A percentile compares a stretch with the other conserved stretches of the same genome.
Evolutionary conservation across 2,888 invertebrate species (phyloP).

Genomic region (Shargacucullia verbasci): DNA sequence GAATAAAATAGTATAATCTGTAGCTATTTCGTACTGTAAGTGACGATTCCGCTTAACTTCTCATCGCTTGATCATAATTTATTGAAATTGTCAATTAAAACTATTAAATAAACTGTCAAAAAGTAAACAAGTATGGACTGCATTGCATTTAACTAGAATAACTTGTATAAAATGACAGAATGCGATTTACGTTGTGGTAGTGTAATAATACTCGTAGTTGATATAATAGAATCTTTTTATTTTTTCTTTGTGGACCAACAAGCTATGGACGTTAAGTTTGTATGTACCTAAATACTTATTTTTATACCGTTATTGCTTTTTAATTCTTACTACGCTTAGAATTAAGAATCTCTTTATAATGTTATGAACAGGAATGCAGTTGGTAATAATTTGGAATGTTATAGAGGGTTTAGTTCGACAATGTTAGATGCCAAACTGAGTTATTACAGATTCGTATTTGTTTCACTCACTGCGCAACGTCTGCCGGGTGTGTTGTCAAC

Average conservation of each 20-base stretch:
- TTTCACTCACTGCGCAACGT: constrained; percentile 30
- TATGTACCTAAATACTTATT: constrained; percentile 64
- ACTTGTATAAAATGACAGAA: constrained; percentile 48
- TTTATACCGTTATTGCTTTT: constrained; percentile 68
- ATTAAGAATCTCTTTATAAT: constrained; percentile 60
- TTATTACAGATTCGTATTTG: constrained; percentile 54
- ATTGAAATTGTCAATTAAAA: constrained; percentile 57
- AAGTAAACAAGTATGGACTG: constrained; percentile 47
- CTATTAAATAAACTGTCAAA: constrained; percentile 41
- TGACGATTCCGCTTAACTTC: constrained; percentile 23
- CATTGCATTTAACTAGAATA: constrained; percentile 51
- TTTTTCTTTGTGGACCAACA: constrained; percentile 69
- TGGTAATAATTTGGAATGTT: constrained; percentile 46
- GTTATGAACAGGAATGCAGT: constrained; percentile 53
- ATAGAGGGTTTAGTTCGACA: constrained; percentile 49
- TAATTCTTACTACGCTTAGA: constrained; percentile 61
- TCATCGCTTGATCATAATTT: constrained; percentile 39
- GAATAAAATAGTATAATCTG: constrained; percentile 18
- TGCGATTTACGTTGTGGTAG: constrained; percentile 29
- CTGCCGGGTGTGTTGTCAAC: constrained; percentile 9
- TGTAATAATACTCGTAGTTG: constrained; percentile 45
- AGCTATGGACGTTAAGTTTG: constrained; percentile 60
- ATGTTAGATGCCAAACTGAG: constrained; percentile 66
- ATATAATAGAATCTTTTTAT: constrained; percentile 44
- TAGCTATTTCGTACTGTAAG: constrained; percentile 23